A percentile compares a stretch with the other conserved stretches of the same genome.
These are phyloP conservation scores for Heterotilapia buettikoferi DNA, from an alignment of 2,113 vertebrate species.

Conservation along the genomic window DNA sequence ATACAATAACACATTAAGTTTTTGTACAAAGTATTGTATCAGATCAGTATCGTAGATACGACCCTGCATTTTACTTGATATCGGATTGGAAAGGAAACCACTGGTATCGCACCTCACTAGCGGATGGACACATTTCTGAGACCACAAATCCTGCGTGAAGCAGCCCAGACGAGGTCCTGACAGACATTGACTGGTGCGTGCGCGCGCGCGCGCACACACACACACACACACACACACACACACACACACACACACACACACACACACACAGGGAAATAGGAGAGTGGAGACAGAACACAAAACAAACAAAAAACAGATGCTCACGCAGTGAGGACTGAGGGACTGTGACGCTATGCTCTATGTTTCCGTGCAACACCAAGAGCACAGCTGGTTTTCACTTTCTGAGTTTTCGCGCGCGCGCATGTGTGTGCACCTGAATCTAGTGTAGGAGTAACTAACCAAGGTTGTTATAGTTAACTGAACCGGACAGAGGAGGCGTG, in stretches of 20 bases:
- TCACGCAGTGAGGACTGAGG: not conserved
- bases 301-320: not conserved
- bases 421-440: not conserved
- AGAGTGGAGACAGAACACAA: not conserved
- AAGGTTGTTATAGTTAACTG: not conserved
- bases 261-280: not conserved
- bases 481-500: not conserved
- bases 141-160: not conserved
- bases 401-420: not conserved
- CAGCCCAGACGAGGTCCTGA: not conserved
- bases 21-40: too few species aligned
- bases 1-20: not conserved
- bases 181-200: not conserved
- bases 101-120: too few species aligned
- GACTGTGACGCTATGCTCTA: not conserved
- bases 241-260: not conserved
- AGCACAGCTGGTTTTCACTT: not conserved
- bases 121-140: too few species aligned
- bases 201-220: rapidly evolving
- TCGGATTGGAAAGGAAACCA: too few species aligned
- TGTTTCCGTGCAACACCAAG: not conserved
- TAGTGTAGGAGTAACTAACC: not conserved
- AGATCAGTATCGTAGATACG: too few species aligned
- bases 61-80: too few species aligned
- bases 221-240: not conserved